These are phyloP conservation scores for Molorchus minor DNA, from an alignment of 2,888 invertebrate genomes.

Conservation along the genomic window DNA sequence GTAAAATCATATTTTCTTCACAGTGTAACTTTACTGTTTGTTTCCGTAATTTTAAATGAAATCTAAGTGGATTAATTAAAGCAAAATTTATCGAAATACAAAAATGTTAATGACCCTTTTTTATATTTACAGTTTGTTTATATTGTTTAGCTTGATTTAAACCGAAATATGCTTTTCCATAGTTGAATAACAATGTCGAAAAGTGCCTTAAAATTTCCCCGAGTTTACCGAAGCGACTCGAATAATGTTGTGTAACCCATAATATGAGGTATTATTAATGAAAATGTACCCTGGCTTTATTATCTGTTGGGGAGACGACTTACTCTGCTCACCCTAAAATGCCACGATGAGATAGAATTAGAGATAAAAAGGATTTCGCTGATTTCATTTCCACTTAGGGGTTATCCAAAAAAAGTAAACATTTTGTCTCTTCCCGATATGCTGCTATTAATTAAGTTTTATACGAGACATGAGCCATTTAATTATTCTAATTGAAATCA, in stretches of 20 bases:
- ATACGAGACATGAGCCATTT: conserved; percentile 8
- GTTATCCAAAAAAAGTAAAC: conserved; percentile 45
- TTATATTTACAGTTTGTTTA: too few species aligned
- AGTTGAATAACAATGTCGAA: too few species aligned
- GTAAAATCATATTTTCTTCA: too few species aligned
- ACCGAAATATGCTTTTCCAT: too few species aligned
- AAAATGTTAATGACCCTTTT: too few species aligned
- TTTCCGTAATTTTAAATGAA: too few species aligned
- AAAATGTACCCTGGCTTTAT: conserved; percentile 38
- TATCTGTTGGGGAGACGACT: conserved; percentile 37
- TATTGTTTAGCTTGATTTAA: too few species aligned
- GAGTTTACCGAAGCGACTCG: background rate
- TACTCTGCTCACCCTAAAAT: conserved; percentile 37
- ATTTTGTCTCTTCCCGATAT: conserved; percentile 20
- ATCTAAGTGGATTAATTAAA: too few species aligned
- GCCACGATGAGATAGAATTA: conserved; percentile 44
- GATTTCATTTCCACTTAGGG: conserved; percentile 50
- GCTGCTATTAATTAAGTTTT: conserved; percentile 17
- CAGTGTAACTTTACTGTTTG: too few species aligned
- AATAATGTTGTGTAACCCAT: conserved; percentile 26
- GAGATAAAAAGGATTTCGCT: conserved; percentile 45
- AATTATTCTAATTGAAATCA: too few species aligned
- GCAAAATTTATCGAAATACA: too few species aligned
- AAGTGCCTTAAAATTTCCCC: background rate
- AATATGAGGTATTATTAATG: conserved; percentile 36